Percentiles rank a stretch among this genome's conserved stretches.
Conservation (phyloP, 2,888 invertebrate genomes). For the Sipunculus nudus region DNA sequence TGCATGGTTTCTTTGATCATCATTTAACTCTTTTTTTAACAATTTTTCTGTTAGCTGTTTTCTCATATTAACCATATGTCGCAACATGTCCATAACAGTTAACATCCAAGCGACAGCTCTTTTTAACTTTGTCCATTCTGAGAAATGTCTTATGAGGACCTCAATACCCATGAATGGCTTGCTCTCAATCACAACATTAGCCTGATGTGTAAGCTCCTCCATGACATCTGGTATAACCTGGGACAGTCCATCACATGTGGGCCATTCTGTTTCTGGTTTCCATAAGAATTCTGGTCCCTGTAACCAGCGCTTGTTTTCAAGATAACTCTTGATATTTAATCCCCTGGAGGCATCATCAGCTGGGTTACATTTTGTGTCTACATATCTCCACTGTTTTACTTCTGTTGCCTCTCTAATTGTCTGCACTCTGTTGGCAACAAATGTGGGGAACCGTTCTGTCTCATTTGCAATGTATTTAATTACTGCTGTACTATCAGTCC, state of each 20-base stretch:
- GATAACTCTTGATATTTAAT: too few relatives aligned
- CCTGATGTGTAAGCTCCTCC: not conserved
- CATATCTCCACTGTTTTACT: too few relatives aligned
- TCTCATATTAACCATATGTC: too few relatives aligned
- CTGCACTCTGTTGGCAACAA: too few relatives aligned
- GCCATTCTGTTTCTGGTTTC: not conserved
- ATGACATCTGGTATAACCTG: not conserved
- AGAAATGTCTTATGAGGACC: constrained; percentile 1
- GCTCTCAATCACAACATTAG: too few relatives aligned
- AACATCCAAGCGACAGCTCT: not conserved
- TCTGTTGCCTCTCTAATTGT: too few relatives aligned
- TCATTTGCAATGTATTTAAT: too few relatives aligned
- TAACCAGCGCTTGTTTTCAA: not conserved
- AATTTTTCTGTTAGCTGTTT: too few relatives aligned
- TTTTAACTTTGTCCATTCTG: constrained; percentile 5
- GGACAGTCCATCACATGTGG: not conserved
- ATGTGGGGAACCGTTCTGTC: too few relatives aligned
- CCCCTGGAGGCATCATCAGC: not conserved
- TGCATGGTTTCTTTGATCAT: too few relatives aligned
- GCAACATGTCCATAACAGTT: not conserved
- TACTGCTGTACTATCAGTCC: too few relatives aligned
- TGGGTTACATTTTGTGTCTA: constrained; percentile 21
- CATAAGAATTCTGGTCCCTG: constrained; percentile 19
- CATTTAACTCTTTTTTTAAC: too few relatives aligned
- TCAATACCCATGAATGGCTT: not conserved